These are phyloP conservation scores for Pardosa pseudoannulata DNA, from an alignment of 2,888 invertebrate species.

Conservation along the genomic window DNA sequence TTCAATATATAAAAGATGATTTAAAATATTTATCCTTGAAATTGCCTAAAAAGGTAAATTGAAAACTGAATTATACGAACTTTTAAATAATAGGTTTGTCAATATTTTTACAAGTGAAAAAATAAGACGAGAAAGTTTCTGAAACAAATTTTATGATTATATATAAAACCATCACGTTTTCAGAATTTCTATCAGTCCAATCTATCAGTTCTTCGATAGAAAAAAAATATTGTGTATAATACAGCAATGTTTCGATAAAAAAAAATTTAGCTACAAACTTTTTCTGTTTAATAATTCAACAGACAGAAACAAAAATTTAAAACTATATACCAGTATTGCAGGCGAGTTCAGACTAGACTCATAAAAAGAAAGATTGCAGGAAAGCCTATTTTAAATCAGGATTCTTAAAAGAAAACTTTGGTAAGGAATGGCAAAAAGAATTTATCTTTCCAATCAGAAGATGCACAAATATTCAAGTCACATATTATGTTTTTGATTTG, in stretches of 20 bases:
- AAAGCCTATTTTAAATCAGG: slow-evolving; percentile 1
- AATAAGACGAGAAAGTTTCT: too few species aligned
- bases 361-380: neutral
- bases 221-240: neutral
- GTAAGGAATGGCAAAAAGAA: neutral
- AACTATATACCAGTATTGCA: neutral
- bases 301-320: neutral
- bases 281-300: neutral
- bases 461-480: neutral
- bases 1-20: too few species aligned
- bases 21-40: too few species aligned
- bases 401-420: neutral
- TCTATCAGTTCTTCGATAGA: neutral
- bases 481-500: neutral
- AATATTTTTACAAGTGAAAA: too few species aligned
- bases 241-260: neutral
- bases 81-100: too few species aligned
- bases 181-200: neutral
- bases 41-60: too few species aligned
- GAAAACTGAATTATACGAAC: too few species aligned
- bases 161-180: neutral
- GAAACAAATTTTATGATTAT: neutral
- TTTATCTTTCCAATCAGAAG: neutral
- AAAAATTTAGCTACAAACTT: neutral
- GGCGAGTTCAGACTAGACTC: neutral